These are phyloP conservation scores for Microtus richardsoni DNA, from an alignment of 2,113 vertebrate genomes.

Conservation along the genomic window DNA sequence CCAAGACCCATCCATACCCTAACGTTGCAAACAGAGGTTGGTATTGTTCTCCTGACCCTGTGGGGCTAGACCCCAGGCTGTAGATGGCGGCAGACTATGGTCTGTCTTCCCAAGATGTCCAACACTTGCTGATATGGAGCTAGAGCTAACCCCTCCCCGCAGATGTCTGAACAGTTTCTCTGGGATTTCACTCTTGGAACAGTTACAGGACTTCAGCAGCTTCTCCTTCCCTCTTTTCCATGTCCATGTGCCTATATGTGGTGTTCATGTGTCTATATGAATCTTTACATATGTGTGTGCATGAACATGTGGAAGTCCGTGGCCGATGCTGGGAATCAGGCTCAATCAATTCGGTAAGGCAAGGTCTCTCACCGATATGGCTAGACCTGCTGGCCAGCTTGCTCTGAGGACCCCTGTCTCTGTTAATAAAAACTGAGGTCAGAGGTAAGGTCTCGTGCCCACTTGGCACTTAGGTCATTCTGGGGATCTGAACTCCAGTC, in stretches of 20 bases:
- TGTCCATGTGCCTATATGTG: background rate
- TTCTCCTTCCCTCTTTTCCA: background rate
- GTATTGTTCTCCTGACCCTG: background rate
- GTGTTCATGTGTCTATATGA: too few relatives aligned
- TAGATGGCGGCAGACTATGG: background rate
- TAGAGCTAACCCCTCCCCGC: too few relatives aligned
- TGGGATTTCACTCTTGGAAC: background rate
- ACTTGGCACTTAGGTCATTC: background rate
- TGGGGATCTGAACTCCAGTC: background rate
- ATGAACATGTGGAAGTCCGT: background rate
- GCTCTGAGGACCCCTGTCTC: background rate
- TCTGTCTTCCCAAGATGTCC: background rate
- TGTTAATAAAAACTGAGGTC: background rate
- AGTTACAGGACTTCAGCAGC: background rate
- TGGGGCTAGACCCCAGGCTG: background rate
- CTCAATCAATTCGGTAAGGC: background rate
- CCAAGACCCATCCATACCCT: background rate
- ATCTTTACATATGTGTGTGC: background rate
- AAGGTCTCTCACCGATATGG: background rate
- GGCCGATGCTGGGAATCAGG: background rate
- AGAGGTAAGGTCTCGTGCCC: too few relatives aligned
- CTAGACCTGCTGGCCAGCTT: background rate
- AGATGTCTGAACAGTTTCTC: rapidly evolving
- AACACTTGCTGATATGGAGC: background rate
- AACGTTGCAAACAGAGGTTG: background rate